Evolutionary conservation across 2,113 vertebrate genomes (phyloP).

Genomic region (Arothron firmamentum): DNA sequence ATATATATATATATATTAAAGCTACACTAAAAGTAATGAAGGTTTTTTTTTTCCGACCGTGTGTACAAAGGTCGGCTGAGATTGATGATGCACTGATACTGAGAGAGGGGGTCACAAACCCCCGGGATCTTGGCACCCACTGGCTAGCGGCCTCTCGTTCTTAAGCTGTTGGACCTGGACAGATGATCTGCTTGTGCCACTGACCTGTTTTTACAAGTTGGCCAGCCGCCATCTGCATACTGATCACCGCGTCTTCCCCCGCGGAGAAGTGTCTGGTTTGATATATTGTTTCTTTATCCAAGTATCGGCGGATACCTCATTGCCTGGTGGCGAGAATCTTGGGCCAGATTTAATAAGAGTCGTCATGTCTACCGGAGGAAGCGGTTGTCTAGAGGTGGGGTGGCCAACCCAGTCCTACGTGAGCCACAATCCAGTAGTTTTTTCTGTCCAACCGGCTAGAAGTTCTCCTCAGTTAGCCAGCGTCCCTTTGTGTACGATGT

Average conservation of each 20-base stretch:
- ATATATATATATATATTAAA: background rate
- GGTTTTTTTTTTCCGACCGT: constrained; percentile 24
- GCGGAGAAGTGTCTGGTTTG: constrained; percentile 13
- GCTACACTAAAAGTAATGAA: background rate
- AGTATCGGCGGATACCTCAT: constrained; percentile 12
- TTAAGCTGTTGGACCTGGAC: constrained; percentile 38
- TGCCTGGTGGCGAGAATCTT: background rate
- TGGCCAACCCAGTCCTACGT: too few relatives aligned
- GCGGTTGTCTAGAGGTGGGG: background rate
- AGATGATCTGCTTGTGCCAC: constrained; percentile 55
- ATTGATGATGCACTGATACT: constrained; percentile 56
- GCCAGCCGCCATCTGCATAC: constrained; percentile 19
- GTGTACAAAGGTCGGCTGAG: constrained; percentile 54
- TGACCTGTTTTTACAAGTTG: constrained; percentile 61
- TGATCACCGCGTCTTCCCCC: constrained; percentile 17
- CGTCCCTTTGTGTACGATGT: too few relatives aligned
- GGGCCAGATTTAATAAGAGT: background rate
- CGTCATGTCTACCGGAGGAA: background rate
- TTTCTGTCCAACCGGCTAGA: too few relatives aligned
- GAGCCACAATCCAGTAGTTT: too few relatives aligned
- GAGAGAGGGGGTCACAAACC: constrained; percentile 3
- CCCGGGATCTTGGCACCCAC: too few relatives aligned
- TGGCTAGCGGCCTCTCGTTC: constrained; percentile 24
- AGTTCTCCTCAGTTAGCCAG: too few relatives aligned
- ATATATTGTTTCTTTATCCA: constrained; percentile 47